phyloP scores from a whole-genome alignment of 2,113 vertebrate species.

The Entosphenus tridentatus region DNA sequence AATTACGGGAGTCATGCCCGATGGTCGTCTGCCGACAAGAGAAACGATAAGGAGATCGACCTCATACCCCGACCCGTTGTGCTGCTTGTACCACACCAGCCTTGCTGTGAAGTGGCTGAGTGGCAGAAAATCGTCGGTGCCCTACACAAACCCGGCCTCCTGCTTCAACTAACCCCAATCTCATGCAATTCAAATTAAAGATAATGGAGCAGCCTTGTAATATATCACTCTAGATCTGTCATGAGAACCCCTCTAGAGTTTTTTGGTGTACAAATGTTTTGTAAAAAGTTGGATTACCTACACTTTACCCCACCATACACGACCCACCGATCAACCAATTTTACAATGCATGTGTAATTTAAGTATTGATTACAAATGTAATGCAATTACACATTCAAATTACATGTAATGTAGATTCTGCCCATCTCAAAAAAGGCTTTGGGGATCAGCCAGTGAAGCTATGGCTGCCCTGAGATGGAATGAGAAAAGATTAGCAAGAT shows the following conservation, averaged over 20 bases:
- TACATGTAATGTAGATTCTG: background rate
- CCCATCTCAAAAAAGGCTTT: background rate
- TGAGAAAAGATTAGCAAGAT: background rate
- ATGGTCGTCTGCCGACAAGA: background rate
- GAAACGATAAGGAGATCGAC: background rate
- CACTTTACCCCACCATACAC: too few relatives aligned
- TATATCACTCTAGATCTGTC: too few relatives aligned
- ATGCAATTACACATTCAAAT: background rate
- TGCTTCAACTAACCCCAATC: constrained; percentile 16
- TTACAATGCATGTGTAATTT: background rate
- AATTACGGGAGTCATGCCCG: background rate
- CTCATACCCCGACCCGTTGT: constrained; percentile 42
- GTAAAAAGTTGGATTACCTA: too few relatives aligned
- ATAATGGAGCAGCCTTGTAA: too few relatives aligned
- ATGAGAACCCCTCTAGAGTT: too few relatives aligned
- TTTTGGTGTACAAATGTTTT: too few relatives aligned
- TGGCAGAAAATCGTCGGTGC: constrained; percentile 76
- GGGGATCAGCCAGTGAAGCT: background rate
- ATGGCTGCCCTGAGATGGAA: background rate
- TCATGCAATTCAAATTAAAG: too few relatives aligned
- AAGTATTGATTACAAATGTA: background rate
- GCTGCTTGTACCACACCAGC: constrained; percentile 52
- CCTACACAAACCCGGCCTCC: constrained; percentile 37
- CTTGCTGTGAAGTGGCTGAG: constrained; percentile 69
- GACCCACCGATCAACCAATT: background rate